Percentiles rank a stretch among this genome's conserved stretches.
phyloP scores from a whole-genome alignment of 2,888 invertebrate genomes.

The Margaritifera margaritifera region DNA sequence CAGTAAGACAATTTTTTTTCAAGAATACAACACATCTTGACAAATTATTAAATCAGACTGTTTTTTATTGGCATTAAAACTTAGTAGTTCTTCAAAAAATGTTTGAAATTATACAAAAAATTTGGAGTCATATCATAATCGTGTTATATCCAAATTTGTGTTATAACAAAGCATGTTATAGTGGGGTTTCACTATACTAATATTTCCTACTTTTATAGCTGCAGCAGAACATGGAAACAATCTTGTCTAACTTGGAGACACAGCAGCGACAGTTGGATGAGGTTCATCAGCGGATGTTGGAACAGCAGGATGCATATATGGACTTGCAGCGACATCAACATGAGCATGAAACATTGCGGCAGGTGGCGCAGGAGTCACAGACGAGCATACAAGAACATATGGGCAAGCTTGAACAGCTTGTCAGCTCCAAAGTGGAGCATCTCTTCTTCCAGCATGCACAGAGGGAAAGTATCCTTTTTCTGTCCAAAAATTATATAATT shows the following conservation, averaged over 20 bases:
- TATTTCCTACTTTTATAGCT: slow-evolving; percentile 41
- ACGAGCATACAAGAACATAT: slow-evolving; percentile 62
- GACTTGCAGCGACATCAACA: slow-evolving; percentile 53
- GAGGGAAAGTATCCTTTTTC: slow-evolving; percentile 67
- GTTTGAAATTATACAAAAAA: too few species aligned
- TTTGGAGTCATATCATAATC: too few species aligned
- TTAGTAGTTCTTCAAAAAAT: too few species aligned
- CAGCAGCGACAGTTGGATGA: slow-evolving; percentile 64
- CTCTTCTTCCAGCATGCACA: slow-evolving; percentile 63
- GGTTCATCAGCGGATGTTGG: slow-evolving; percentile 54
- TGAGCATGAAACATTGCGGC: slow-evolving; percentile 56
- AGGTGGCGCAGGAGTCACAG: slow-evolving; percentile 50
- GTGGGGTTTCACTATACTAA: background rate
- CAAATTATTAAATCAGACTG: too few species aligned
- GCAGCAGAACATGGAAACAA: slow-evolving; percentile 48
- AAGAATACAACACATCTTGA: too few species aligned
- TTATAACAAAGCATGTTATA: too few species aligned
- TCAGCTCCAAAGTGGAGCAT: slow-evolving; percentile 62
- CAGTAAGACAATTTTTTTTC: too few species aligned
- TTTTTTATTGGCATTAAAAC: too few species aligned
- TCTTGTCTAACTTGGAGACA: slow-evolving; percentile 50
- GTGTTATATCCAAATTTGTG: too few species aligned
- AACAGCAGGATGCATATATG: slow-evolving; percentile 59
- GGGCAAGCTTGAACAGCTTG: slow-evolving; percentile 61
- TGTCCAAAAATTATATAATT: too few species aligned